Conservation (phyloP, 2,113 vertebrate species). For the Poeciliopsis retropinna region DNA sequence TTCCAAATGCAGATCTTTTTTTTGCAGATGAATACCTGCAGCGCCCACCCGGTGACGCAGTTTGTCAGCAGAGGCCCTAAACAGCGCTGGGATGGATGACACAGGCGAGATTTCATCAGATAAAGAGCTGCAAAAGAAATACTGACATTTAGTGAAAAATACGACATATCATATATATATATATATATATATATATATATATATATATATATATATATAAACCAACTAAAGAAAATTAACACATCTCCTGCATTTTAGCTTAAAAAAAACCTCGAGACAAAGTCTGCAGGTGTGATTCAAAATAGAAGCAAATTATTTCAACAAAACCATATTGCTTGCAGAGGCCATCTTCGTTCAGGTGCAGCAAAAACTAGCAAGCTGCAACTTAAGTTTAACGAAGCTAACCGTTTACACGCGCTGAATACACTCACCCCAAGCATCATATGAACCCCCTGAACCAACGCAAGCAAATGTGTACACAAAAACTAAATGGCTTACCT, state of each 20-base stretch:
- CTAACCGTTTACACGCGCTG: not conserved
- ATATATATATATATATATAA: too few species aligned
- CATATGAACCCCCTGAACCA: not conserved
- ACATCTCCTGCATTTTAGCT: too few species aligned
- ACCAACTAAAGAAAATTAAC: not conserved
- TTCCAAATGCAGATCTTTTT: slow-evolving; percentile 49
- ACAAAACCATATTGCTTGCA: not conserved
- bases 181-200: too few species aligned
- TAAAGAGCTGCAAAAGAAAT: slow-evolving; percentile 48
- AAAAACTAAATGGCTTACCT: slow-evolving; percentile 42
- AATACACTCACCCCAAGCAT: not conserved
- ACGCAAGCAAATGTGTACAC: not conserved
- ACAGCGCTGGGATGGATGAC: slow-evolving; percentile 49
- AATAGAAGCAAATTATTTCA: slow-evolving; percentile 1
- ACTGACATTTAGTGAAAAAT: slow-evolving; percentile 23
- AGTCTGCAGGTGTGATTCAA: slow-evolving; percentile 16
- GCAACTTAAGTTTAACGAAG: slow-evolving; percentile 33
- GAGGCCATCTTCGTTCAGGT: slow-evolving; percentile 19
- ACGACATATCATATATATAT: not conserved
- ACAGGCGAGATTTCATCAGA: slow-evolving; percentile 52
- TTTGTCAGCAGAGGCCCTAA: slow-evolving; percentile 65
- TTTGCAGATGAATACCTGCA: slow-evolving; percentile 67
- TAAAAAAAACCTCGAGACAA: not conserved
- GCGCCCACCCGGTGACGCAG: slow-evolving; percentile 78
- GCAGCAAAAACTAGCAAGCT: slow-evolving; percentile 18